These are phyloP conservation scores for Propithecus perrieri DNA, from an alignment of 2,797 vertebrate species.

Conservation along the genomic window DNA sequence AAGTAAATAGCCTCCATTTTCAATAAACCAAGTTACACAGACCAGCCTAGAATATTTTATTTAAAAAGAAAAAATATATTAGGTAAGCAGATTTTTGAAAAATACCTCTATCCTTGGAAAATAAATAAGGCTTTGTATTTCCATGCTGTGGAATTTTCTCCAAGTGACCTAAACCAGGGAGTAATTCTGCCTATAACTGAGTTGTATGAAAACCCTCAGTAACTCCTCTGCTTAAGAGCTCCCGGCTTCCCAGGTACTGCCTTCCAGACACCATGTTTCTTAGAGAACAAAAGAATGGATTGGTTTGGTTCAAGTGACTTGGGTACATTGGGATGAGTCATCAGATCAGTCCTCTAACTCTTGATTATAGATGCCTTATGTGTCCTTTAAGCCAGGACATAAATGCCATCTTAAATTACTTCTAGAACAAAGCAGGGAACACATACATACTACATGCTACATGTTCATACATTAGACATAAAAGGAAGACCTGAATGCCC, in stretches of 20 bases:
- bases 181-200: neutral
- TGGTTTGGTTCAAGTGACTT: neutral
- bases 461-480: neutral
- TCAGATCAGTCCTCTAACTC: neutral
- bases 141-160: slow-evolving; percentile 20
- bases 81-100: neutral
- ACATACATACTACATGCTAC: neutral
- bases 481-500: neutral
- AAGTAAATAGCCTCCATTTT: slow-evolving; percentile 43
- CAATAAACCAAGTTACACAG: slow-evolving; percentile 33
- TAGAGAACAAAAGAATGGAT: neutral
- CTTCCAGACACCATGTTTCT: neutral
- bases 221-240: neutral
- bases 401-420: neutral
- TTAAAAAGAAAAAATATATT: neutral
- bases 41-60: slow-evolving; percentile 14
- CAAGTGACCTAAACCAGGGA: neutral
- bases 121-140: slow-evolving; percentile 29
- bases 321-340: neutral
- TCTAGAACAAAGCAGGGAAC: neutral
- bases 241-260: neutral
- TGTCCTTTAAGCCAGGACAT: neutral
- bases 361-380: neutral
- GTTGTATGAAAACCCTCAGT: neutral
- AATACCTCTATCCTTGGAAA: slow-evolving; percentile 11